Evolutionary conservation across 1,140 invertebrate species (phyloP), one percentile per base, ranked within the genome.

Genomic region (Brachionus rubens): DNA sequence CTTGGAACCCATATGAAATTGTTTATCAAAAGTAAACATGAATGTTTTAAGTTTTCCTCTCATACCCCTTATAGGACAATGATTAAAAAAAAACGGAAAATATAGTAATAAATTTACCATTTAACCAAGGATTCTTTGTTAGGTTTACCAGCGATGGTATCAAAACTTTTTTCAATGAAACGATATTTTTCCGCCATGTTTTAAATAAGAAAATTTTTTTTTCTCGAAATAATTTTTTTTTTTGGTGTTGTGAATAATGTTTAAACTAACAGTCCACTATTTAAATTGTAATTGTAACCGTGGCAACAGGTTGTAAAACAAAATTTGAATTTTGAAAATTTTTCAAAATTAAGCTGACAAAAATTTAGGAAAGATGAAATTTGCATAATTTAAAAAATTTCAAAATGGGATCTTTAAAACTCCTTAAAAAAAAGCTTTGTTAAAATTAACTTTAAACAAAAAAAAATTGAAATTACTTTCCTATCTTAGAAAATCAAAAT

Each of bases 141-240:
- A 1, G 28, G 19, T 54, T 72, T 72, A 10, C 68, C 47, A 14
- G 46, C 12, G 19, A 72, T 72, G 7, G 68, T 12, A 14, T 72
- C 68, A 24, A 72, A 72, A 12, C 26, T 50, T 72, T 72, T 72
- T 40, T 72, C 68, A 50, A 72, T 50, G 30, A 65, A 65, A 24
- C 40, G 33, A 65, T 43, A 65, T 28, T 65, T 65, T 36, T 41
- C 26, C 1, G 40, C 7, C 33, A 43, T 65, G 41, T 14, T 46
- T 7, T 4, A 14, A 14, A 7, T 3, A 46, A 46, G 3, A 14
- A 14, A 3, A 7, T 16, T 46, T 3, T 14, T 46, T 7, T 46
- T 46, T 46, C 14, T 46, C 3, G 14, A 16, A 46, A 14, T 46
- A 16, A 14, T 3, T 3, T 14, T 46, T 7, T 46, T 46, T 46